These are phyloP conservation scores for Azemiops feae DNA, from an alignment of 2,113 vertebrate species.

Conservation along the genomic window DNA sequence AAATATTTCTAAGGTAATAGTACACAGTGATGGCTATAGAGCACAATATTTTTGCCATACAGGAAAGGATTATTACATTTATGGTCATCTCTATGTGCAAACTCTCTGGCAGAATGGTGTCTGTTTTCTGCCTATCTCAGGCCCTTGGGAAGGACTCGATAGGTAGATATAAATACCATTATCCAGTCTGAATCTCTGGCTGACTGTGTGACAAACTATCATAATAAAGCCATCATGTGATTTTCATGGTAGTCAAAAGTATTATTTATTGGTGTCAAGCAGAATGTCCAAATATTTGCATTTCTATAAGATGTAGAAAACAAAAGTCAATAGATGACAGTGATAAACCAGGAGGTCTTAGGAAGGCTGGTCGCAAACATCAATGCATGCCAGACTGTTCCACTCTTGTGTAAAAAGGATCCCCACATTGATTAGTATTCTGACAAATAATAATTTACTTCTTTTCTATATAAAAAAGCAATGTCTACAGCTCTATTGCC, in stretches of 20 bases:
- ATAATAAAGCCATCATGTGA: background rate
- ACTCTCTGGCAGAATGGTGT: background rate
- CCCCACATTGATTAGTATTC: background rate
- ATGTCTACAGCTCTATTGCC: background rate
- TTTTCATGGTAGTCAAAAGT: background rate
- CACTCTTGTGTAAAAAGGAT: background rate
- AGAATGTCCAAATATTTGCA: background rate
- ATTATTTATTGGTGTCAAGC: background rate
- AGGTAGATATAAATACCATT: too few species aligned
- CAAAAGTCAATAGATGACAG: background rate
- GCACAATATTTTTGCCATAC: background rate
- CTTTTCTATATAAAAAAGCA: background rate
- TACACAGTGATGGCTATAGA: background rate
- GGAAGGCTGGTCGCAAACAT: background rate
- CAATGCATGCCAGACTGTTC: background rate
- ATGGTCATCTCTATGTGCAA: background rate
- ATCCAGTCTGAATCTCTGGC: too few species aligned
- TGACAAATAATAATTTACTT: background rate
- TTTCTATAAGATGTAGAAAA: background rate
- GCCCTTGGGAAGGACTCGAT: too few species aligned
- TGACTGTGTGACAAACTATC: too few species aligned
- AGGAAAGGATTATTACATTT: background rate
- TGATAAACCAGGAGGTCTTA: background rate
- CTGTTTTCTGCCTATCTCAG: background rate
- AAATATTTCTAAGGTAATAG: background rate